phyloP scores from a whole-genome alignment of 2,888 invertebrate genomes.

The Phengaris arion region DNA sequence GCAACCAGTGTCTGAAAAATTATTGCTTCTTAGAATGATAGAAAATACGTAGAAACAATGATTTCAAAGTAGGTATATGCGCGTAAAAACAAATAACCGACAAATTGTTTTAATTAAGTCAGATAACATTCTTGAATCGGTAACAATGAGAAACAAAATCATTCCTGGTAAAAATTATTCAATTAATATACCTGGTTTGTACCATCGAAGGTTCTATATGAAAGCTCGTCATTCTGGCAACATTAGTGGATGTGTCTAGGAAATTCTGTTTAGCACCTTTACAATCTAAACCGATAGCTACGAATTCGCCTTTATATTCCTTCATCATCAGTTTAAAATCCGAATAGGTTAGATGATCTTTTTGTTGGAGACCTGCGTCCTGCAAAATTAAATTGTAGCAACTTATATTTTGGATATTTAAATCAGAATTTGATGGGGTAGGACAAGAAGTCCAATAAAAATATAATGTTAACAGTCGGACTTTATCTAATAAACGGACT shows the following conservation, averaged over 20 bases:
- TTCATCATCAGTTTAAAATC: slow-evolving; percentile 98
- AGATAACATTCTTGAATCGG: neutral
- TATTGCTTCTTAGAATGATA: neutral
- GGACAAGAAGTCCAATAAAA: no score
- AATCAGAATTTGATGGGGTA: neutral
- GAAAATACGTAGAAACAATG: neutral
- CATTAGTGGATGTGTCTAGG: slow-evolving; percentile 95
- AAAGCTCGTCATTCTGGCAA: slow-evolving; percentile 96
- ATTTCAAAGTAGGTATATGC: no score
- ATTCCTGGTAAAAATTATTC: neutral
- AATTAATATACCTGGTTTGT: slow-evolving; percentile 68
- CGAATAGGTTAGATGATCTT: slow-evolving; percentile 92
- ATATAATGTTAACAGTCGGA: no score
- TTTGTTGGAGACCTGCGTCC: slow-evolving; percentile 93
- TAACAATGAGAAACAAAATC: neutral
- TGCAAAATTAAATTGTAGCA: slow-evolving; percentile 48
- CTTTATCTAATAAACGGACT: no score
- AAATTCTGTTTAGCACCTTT: slow-evolving; percentile 98
- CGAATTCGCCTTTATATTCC: slow-evolving; percentile 96
- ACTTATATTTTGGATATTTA: no score
- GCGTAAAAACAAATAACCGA: no score
- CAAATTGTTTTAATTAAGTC: neutral
- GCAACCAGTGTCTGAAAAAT: slow-evolving; percentile 81
- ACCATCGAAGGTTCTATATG: slow-evolving; percentile 91
- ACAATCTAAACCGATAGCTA: slow-evolving; percentile 95